Evolutionary conservation across 2,113 vertebrate species (phyloP).

Genomic region (Pampusana beccarii): DNA sequence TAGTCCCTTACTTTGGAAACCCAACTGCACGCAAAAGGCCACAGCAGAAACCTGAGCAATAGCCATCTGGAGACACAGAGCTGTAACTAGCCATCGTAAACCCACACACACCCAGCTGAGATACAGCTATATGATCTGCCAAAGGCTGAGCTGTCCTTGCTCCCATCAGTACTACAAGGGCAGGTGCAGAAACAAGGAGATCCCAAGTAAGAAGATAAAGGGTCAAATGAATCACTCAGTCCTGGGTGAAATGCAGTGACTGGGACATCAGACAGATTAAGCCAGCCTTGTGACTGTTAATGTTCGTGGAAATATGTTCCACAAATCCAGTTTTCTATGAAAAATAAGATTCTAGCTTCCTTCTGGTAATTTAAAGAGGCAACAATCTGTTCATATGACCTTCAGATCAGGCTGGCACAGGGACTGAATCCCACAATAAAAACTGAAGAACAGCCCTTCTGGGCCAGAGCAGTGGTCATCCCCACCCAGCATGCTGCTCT

Average conservation of each 20-base stretch:
- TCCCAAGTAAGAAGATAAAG: background rate
- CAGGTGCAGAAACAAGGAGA: background rate
- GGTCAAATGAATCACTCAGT: background rate
- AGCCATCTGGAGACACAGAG: background rate
- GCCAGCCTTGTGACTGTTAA: background rate
- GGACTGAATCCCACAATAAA: background rate
- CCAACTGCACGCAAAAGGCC: background rate
- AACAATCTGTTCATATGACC: conserved; percentile 17
- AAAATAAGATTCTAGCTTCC: conserved; percentile 16
- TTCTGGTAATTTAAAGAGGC: conserved; percentile 23
- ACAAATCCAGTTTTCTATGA: background rate
- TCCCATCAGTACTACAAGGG: background rate
- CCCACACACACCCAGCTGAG: background rate
- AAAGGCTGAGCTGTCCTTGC: background rate
- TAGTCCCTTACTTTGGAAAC: background rate
- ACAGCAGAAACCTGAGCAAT: background rate
- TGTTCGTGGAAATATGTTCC: background rate
- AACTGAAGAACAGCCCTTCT: background rate
- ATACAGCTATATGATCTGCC: background rate
- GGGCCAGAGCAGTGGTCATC: background rate
- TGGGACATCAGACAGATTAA: background rate
- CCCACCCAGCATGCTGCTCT: background rate
- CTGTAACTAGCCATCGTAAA: background rate
- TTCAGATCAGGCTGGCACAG: background rate
- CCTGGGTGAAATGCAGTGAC: background rate